Evolutionary conservation across 2,113 vertebrate genomes (phyloP).

Genomic region (Chroicocephalus ridibundus): DNA sequence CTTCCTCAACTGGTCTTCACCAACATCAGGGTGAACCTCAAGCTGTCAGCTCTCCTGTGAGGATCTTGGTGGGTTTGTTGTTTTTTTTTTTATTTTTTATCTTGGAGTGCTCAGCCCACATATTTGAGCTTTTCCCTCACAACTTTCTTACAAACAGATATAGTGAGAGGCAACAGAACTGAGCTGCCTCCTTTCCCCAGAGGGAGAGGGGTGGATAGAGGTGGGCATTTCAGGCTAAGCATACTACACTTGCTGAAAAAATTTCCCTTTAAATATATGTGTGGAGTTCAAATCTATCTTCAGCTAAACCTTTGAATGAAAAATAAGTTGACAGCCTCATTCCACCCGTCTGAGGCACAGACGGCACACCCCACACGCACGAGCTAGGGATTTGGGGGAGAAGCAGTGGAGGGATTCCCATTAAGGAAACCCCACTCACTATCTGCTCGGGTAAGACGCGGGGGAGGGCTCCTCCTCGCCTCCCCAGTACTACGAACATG

Average conservation of each 20-base stretch:
- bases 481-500: accelerated
- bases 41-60: background rate
- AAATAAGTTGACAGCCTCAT: background rate
- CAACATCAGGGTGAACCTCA: background rate
- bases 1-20: background rate
- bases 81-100: background rate
- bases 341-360: background rate
- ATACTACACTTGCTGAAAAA: background rate
- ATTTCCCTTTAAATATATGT: background rate
- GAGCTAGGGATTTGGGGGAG: conserved; percentile 7
- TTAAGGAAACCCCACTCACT: background rate
- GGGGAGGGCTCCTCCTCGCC: background rate
- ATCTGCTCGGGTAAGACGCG: background rate
- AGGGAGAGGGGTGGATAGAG: background rate
- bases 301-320: background rate
- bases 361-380: background rate
- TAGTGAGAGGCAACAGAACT: background rate
- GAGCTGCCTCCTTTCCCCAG: background rate
- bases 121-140: background rate
- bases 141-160: background rate
- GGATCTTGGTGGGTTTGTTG: background rate
- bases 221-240: conserved; percentile 15
- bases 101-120: background rate
- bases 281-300: background rate
- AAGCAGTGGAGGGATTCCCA: conserved; percentile 2